Conservation (phyloP, 2,797 vertebrate genomes). For the Ptychadena robeensis region DNA sequence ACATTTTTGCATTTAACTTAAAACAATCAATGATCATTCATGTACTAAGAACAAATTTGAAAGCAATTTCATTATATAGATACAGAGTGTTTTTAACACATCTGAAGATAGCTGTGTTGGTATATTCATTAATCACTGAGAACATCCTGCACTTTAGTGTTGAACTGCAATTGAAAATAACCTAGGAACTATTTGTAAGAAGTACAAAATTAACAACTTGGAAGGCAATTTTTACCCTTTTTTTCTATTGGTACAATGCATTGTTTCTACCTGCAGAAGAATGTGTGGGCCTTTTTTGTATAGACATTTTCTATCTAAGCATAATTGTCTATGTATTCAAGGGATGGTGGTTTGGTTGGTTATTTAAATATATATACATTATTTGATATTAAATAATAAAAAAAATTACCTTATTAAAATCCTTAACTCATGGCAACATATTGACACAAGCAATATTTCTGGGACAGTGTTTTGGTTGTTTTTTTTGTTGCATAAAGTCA, state of each 20-base stretch:
- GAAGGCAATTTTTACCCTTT: background rate
- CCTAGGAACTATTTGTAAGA: background rate
- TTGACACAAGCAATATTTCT: too few relatives aligned
- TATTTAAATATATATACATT: too few relatives aligned
- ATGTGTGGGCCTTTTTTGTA: too few relatives aligned
- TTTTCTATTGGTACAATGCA: background rate
- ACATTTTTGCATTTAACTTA: background rate
- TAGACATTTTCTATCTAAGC: too few relatives aligned
- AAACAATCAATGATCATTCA: constrained; percentile 20
- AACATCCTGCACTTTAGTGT: background rate
- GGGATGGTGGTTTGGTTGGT: too few relatives aligned
- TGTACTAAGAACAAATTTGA: constrained; percentile 6
- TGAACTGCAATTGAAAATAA: background rate
- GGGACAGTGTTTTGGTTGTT: too few relatives aligned
- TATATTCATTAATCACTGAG: background rate
- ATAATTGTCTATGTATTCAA: too few relatives aligned
- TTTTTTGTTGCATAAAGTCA: too few relatives aligned
- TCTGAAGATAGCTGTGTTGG: constrained; percentile 24
- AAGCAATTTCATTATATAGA: background rate
- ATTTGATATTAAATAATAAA: too few relatives aligned
- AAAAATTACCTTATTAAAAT: too few relatives aligned
- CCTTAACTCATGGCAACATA: too few relatives aligned
- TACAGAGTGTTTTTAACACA: constrained; percentile 28
- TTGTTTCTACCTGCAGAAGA: background rate
- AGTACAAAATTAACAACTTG: background rate